Percentiles rank a stretch among this genome's conserved stretches.
Evolutionary conservation across 2,797 vertebrate species (phyloP).

Genomic region (Falco berigora): DNA sequence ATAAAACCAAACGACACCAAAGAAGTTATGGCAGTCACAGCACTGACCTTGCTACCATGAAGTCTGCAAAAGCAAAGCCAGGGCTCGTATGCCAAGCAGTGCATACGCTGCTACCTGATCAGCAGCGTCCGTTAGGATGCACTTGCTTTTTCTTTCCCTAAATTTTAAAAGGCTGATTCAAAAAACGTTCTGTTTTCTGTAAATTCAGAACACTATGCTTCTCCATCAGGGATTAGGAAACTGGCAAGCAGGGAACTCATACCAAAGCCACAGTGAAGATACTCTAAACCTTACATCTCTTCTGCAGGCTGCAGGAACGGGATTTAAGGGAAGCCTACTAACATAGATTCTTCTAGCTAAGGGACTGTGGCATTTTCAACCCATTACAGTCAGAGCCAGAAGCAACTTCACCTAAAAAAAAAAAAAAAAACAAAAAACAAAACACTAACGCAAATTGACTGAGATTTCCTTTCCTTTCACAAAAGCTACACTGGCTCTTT

Average conservation of each 20-base stretch:
- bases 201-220: background rate
- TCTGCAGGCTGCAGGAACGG: background rate
- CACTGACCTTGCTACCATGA: background rate
- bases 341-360: background rate
- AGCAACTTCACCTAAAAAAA: constrained; percentile 33
- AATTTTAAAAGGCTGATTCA: background rate
- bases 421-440: background rate
- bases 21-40: background rate
- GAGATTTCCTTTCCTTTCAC: background rate
- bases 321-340: background rate
- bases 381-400: constrained; percentile 2
- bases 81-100: fast-evolving
- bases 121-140: background rate
- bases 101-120: background rate
- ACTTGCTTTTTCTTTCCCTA: background rate
- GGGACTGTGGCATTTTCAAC: constrained; percentile 1
- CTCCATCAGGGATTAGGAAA: background rate
- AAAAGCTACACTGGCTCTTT: background rate
- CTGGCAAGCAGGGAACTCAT: background rate
- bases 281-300: background rate
- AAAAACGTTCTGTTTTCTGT: background rate
- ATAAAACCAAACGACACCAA: background rate
- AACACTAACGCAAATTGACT: background rate
- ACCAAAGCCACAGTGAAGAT: background rate
- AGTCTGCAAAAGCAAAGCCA: background rate